A percentile compares a stretch with the other conserved stretches of the same genome.
phyloP scores from a whole-genome alignment of 2,113 vertebrate species.

The Gallinago undulata region DNA sequence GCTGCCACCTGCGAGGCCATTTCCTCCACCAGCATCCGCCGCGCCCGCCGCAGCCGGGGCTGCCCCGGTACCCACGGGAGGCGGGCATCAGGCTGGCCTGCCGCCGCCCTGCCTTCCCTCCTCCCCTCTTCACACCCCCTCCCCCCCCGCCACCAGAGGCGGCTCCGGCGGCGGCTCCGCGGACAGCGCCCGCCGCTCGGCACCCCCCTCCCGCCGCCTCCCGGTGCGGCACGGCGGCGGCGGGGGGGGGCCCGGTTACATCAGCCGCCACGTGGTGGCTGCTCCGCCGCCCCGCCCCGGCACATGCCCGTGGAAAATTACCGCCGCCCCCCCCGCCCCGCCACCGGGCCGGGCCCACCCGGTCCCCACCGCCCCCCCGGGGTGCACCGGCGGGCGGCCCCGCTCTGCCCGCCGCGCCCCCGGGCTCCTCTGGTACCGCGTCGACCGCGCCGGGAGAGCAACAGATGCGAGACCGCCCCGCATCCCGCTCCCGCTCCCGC shows the following conservation, averaged over 20 bases:
- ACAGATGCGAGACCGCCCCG: conserved; percentile 13
- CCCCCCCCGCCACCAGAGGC: not conserved
- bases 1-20: conserved; percentile 28
- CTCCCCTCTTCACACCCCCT: too few species aligned
- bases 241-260: conserved; percentile 7
- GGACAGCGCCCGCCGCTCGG: not conserved
- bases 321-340: not conserved
- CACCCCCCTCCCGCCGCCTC: not conserved
- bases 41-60: not conserved
- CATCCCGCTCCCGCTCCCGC: not conserved
- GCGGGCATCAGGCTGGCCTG: not conserved
- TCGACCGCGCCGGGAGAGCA: not conserved
- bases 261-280: conserved; percentile 48
- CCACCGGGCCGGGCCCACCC: not conserved
- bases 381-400: not conserved
- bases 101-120: too few species aligned
- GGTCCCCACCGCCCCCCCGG: not conserved
- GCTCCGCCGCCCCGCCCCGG: conserved; percentile 5
- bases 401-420: not conserved
- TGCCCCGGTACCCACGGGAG: not conserved
- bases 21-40: not conserved
- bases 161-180: not conserved
- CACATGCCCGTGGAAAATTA: conserved; percentile 50
- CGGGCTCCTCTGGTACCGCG: not conserved
- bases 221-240: not conserved